phyloP scores from a whole-genome alignment of 2,888 invertebrate species.

The Acrobasis repandana region DNA sequence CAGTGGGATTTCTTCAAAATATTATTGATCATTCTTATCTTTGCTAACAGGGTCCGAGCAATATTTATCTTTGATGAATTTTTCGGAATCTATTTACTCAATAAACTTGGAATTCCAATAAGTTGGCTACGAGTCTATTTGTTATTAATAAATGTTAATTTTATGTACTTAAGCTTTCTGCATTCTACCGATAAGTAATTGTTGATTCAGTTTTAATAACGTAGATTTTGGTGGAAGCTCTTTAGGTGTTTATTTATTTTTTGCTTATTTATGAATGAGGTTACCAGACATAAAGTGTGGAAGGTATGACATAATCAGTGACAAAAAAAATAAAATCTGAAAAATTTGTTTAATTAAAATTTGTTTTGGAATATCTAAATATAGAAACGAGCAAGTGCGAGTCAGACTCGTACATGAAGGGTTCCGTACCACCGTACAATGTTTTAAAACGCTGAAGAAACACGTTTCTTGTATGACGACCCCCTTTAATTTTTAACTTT shows the following conservation, averaged over 20 bases:
- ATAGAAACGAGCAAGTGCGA: too few species aligned
- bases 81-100: conserved; percentile 16
- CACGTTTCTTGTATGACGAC: too few species aligned
- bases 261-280: neutral
- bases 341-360: too few species aligned
- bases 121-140: conserved; percentile 31
- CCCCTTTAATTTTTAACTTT: too few species aligned
- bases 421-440: too few species aligned
- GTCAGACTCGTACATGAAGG: too few species aligned
- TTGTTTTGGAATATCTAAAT: too few species aligned
- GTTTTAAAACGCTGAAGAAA: too few species aligned
- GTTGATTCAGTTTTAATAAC: conserved; percentile 15
- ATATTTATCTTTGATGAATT: conserved; percentile 11
- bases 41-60: neutral
- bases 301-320: too few species aligned
- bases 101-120: conserved; percentile 12
- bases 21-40: conserved; percentile 4
- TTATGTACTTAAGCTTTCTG: conserved; percentile 25
- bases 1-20: neutral
- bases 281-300: too few species aligned
- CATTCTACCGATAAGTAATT: conserved; percentile 18
- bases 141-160: conserved; percentile 33
- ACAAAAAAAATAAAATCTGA: too few species aligned
- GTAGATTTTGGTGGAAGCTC: neutral
- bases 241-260: conserved; percentile 5